Evolutionary conservation across 2,888 invertebrate species (phyloP).

Genomic region (Andrena flavipes): DNA sequence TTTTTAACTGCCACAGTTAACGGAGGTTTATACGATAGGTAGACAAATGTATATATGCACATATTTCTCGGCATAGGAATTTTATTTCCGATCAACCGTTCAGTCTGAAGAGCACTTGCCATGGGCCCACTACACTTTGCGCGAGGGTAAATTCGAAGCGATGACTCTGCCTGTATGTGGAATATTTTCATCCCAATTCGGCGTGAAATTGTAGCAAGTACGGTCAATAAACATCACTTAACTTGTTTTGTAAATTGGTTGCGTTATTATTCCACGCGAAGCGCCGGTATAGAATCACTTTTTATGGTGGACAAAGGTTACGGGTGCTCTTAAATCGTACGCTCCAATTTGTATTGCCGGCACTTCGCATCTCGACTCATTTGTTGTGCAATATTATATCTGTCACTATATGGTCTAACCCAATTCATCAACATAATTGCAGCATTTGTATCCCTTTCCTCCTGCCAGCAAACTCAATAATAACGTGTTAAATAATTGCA

Average conservation of each 20-base stretch:
- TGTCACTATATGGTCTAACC: conserved; percentile 26
- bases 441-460: conserved; percentile 19
- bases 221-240: conserved; percentile 8
- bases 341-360: neutral
- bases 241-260: neutral
- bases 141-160: neutral
- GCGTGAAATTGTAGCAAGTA: conserved; percentile 1
- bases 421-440: conserved; percentile 46
- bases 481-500: conserved; percentile 44
- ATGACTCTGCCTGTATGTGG: no score
- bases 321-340: neutral
- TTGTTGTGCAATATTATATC: conserved; percentile 20
- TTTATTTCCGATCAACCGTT: neutral
- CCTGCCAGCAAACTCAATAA: conserved; percentile 22
- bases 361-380: neutral
- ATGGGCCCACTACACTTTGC: neutral
- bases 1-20: no score
- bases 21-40: no score
- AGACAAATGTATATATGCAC: neutral
- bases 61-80: neutral
- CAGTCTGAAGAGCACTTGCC: neutral
- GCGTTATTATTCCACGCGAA: neutral
- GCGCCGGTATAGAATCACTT: neutral
- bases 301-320: neutral
- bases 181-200: neutral